Evolutionary conservation across 1,140 invertebrate genomes (phyloP).

Genomic region (Meloidogyne hapla): DNA sequence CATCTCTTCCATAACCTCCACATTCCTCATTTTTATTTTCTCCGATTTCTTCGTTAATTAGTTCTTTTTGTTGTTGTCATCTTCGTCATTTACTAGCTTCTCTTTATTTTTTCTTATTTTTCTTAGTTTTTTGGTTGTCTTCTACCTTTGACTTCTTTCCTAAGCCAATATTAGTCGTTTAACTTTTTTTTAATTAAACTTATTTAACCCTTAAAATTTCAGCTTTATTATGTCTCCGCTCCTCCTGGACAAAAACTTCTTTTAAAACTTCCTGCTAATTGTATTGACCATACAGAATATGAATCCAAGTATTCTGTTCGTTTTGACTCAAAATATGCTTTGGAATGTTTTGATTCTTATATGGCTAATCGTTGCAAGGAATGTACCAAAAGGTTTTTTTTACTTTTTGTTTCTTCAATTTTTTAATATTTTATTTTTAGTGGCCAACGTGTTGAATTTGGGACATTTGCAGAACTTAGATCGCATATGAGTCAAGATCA

Average conservation of each 20-base stretch:
- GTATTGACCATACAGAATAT: constrained; percentile 30
- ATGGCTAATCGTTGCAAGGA: constrained; percentile 55
- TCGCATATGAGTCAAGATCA: constrained; percentile 48
- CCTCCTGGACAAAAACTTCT: constrained; percentile 11
- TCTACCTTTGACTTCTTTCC: too few species aligned
- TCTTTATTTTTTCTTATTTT: too few species aligned
- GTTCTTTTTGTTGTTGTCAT: too few species aligned
- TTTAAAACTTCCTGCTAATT: constrained; percentile 15
- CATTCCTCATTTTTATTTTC: too few species aligned
- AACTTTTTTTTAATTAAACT: constrained; percentile 11
- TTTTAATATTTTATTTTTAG: neutral
- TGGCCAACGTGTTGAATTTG: constrained; percentile 29
- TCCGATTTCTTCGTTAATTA: too few species aligned
- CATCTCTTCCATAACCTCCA: too few species aligned
- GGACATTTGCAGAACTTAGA: constrained; percentile 42
- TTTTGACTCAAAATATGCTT: constrained; percentile 47
- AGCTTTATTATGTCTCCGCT: constrained; percentile 40
- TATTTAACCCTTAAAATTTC: constrained; percentile 4
- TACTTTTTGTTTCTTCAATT: neutral
- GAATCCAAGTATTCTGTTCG: constrained; percentile 35
- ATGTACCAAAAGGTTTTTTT: constrained; percentile 33
- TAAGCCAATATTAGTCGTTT: too few species aligned
- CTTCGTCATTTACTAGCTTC: too few species aligned
- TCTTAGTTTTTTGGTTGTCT: too few species aligned
- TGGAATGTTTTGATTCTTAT: constrained; percentile 50